Base-by-base conservation (phyloP, 2,888 invertebrate genomes). In the Zygogramma bicolorata region DNA sequence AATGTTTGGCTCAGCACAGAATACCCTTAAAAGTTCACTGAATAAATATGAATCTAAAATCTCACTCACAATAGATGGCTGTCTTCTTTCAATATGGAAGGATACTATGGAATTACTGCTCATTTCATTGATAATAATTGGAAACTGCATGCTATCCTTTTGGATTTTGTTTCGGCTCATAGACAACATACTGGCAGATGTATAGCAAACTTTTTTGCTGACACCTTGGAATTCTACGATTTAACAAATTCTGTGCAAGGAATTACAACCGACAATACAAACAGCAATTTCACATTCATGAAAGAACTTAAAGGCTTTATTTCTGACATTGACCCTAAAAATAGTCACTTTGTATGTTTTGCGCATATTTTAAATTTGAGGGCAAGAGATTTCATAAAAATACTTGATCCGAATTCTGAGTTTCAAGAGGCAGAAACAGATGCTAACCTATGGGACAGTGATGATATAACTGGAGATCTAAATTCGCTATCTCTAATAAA, bases 11-110 rank as follows among this genome's bases (percentile, higher is more conserved):
- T 38, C 38, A 18, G 57, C 62, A 65, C 67, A 72, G 27, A 63
- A 34, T 27, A 34, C 42, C 53, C 15, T 73, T 31, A 73, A 65
- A 65, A 29, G 53, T 70, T 60, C 31, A 18, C 59, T 77, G 22
- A 65, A 71, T 71, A 68, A 76, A 73, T 67, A 58, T 68, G 63
- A 59, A 46, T 77, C 76, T 13, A 77, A 79, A 71, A 71, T 79
- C 40, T 73, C 77, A 42, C 78, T 80, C 42, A 79, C 81, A 18
- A 75, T 80, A 70, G 77, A 81, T 73, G 79, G 75, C n/a, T n/a
- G n/a, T n/a, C n/a, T n/a, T n/a, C n/a, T n/a, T n/a, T n/a, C n/a
- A n/a, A n/a, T n/a, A n/a, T n/a, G n/a, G n/a, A n/a, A n/a, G n/a
- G n/a, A n/a, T n/a, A n/a, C n/a, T n/a, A n/a, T n/a, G n/a, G n/a